Evolutionary conservation across 2,888 invertebrate genomes (phyloP), one percentile per base, ranked within the genome.

Genomic region (Tetropium fuscum): DNA sequence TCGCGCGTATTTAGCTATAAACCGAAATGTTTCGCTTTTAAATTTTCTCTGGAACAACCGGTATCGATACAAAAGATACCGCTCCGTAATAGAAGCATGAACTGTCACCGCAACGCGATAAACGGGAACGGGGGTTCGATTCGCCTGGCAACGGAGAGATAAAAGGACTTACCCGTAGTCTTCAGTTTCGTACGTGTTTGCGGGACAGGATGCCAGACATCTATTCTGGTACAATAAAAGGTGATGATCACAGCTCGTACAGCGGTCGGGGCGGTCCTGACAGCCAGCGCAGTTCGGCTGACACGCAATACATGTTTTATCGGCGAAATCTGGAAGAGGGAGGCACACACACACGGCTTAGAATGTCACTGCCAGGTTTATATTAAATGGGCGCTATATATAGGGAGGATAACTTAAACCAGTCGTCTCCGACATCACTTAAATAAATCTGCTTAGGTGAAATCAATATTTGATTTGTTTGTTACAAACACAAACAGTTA

Each of bases 181-280:
- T 74, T 94, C 92, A 1, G 93, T 93, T 82, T 95, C 95, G 76
- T 88, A 95, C 36, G 91, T 92, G 67, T 90, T 88, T 10, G 87
- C 78, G 0, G 95, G 95, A 81, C 95, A 95, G 0, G 92, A 88
- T 3, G 94, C 91, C 70, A 92, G 86, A 81, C 95, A 95, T 72
- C 90, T 90, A 73, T 90, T 91, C 65, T 90, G 89, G 77, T 91
- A 89, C 74, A 95, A 87, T 45, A 95, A 90, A 63, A 95, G 84
- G 77, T 95, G 93, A 80, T 94, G 94, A 74, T 94, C 94, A 79
- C 95, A 95, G 68, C 92, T 93, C 32, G 91, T 92, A 76, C 95
- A 95, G 66, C 88, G 88, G 71, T 93, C 91, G 2, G 93, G 90
- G 64, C 90, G 86, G 69, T 93, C 92, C 69, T 92, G 91, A 74